These are phyloP conservation scores for Nasonia oneida DNA, from an alignment of 2,888 invertebrate genomes.

Conservation along the genomic window DNA sequence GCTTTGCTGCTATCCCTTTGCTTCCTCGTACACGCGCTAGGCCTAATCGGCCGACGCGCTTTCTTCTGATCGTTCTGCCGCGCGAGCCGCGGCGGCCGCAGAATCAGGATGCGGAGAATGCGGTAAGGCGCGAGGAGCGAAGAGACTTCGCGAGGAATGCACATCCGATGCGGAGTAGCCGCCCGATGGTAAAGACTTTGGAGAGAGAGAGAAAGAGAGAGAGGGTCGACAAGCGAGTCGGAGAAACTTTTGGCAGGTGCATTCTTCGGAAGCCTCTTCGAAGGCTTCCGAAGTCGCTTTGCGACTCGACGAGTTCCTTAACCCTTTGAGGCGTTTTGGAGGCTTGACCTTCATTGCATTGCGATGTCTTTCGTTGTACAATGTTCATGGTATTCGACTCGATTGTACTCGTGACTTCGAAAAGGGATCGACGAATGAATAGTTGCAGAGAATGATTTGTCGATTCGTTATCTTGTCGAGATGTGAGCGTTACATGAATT, in stretches of 20 bases:
- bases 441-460: too few species aligned
- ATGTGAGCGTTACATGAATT: too few species aligned
- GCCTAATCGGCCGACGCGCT: constrained; percentile 8
- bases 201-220: neutral
- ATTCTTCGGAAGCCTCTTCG: neutral
- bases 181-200: neutral
- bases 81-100: neutral
- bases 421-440: too few species aligned
- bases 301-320: neutral
- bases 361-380: neutral
- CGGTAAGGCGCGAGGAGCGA: constrained; percentile 16
- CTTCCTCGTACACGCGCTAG: constrained; percentile 6
- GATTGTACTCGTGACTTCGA: too few species aligned
- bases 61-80: constrained; percentile 28
- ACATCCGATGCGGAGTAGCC: constrained; percentile 26
- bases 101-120: constrained; percentile 29
- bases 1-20: constrained; percentile 17
- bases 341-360: neutral
- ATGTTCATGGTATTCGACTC: neutral
- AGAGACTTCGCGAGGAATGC: constrained; percentile 26
- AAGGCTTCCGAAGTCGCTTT: neutral
- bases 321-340: neutral
- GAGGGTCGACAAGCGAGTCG: constrained; percentile 21
- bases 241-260: constrained; percentile 44
- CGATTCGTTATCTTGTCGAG: too few species aligned